Percentiles rank a stretch among this genome's conserved stretches.
phyloP scores from a whole-genome alignment of 2,113 vertebrate genomes.

The Phalacrocorax brasilianus region DNA sequence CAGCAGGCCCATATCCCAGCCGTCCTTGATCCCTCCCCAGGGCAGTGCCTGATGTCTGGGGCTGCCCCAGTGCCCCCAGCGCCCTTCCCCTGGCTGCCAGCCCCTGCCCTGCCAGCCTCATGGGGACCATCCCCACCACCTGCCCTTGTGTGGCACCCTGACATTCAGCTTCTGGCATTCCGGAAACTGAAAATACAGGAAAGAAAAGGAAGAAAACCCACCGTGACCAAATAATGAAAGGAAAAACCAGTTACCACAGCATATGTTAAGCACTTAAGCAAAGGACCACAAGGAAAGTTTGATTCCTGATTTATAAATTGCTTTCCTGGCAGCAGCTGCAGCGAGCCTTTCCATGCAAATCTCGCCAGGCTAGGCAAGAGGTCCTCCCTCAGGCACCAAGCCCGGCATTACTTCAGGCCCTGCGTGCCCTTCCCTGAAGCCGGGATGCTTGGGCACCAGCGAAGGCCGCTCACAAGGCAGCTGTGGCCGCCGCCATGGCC shows the following conservation, averaged over 20 bases:
- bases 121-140: not conserved
- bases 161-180: not conserved
- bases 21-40: not conserved
- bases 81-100: not conserved
- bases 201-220: not conserved
- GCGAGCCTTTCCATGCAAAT: not conserved
- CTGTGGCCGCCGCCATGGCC: too few species aligned
- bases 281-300: not conserved
- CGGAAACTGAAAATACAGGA: not conserved
- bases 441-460: not conserved
- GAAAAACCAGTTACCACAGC: not conserved
- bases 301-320: not conserved
- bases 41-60: not conserved
- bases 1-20: accelerated
- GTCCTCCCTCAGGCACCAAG: not conserved
- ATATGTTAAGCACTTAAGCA: not conserved
- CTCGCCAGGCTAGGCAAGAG: not conserved
- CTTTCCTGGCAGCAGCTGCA: not conserved
- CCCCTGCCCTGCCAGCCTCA: not conserved
- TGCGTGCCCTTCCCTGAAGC: not conserved
- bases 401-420: not conserved
- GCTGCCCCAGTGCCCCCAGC: not conserved
- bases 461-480: not conserved
- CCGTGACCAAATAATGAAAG: not conserved
- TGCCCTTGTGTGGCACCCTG: accelerated